A percentile compares a stretch with the other conserved stretches of the same genome.
phyloP scores from a whole-genome alignment of 2,113 vertebrate species.

The Cygnus atratus region DNA sequence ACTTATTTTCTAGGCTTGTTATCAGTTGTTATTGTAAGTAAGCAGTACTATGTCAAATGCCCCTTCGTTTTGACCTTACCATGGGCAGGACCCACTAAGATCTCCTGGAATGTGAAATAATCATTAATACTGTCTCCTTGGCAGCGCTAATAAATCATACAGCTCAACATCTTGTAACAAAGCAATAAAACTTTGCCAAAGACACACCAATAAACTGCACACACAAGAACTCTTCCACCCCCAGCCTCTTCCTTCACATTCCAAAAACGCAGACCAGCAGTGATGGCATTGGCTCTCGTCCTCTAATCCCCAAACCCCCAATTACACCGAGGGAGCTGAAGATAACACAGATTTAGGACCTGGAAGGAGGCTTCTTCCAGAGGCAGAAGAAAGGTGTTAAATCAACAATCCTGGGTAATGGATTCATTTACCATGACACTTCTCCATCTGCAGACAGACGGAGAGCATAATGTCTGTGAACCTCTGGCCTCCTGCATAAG shows the following conservation, averaged over 20 bases:
- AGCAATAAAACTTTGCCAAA: constrained; percentile 33
- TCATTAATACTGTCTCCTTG: neutral
- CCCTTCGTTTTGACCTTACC: constrained; percentile 43
- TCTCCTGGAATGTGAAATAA: constrained; percentile 64
- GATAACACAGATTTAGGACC: constrained; percentile 47
- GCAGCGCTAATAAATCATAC: constrained; percentile 49
- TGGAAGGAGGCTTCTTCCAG: constrained; percentile 12
- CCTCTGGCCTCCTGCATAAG: neutral
- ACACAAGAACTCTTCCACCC: neutral
- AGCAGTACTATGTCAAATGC: constrained; percentile 42
- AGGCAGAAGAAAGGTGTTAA: constrained; percentile 37
- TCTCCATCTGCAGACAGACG: neutral
- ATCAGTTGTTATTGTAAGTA: constrained; percentile 65
- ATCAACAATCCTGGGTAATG: constrained; percentile 19
- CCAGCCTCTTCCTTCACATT: constrained; percentile 17
- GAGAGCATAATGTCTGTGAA: neutral
- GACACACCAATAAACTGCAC: constrained; percentile 10
- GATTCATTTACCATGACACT: constrained; percentile 9
- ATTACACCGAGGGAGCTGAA: neutral
- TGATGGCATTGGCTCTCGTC: neutral
- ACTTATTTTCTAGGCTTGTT: constrained; percentile 35
- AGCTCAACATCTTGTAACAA: neutral
- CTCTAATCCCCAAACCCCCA: constrained; percentile 34
- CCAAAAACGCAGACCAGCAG: constrained; percentile 15
- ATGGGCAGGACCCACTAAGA: constrained; percentile 42